Base-by-base conservation (phyloP, 2,888 invertebrate genomes). In the Agrochola litura region DNA sequence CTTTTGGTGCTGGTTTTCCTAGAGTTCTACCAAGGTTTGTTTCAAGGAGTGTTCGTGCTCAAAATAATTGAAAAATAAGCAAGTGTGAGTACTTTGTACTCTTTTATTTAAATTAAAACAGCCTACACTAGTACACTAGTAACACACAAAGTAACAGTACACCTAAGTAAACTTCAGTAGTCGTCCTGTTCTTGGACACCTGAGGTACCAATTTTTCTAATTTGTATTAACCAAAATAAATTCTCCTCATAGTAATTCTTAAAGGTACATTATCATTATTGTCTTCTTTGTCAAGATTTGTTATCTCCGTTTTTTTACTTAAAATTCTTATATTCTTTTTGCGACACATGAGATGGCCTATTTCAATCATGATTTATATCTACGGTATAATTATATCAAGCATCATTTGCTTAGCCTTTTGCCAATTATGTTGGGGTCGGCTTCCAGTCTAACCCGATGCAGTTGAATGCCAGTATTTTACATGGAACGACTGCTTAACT, bases 21-120 rank as follows among this genome's bases (percentile, higher is more conserved):
- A 70, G 22, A 58, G 16, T 16, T 58, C 41, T 37, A 4, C 16
- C 81, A 81, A 85, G 82, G 82, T 83, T 56, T 46, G 37, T 14
- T 56, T 65, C 67, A 75, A 84, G 67, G 67, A 52, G 14, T 22
- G 0, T 64, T 72, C 64, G 85, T 71, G 81, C 9, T 43, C 4
- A 37, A 61, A 79, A 75, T 82, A 75, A 54, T 30, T 65, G 6
- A 37, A 58, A 54, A 22, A 54, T 54, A 22, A 6, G 22, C 9
- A 54, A n/a, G 56, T 56, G n/a, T 56, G 56, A 56, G n/a, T n/a
- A 56, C 12, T 54, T 5, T 12, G n/a, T 56, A 22, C 52, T 19
- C 52, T 52, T 49, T 49, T 49, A 49, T 6, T 49, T 19, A 52
- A 52, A 19, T 19, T 52, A 19, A 52, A 66, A 65, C 5, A n/a